Evolutionary conservation across 2,797 vertebrate genomes (phyloP).

Genomic region (Neoniphon sammara): DNA sequence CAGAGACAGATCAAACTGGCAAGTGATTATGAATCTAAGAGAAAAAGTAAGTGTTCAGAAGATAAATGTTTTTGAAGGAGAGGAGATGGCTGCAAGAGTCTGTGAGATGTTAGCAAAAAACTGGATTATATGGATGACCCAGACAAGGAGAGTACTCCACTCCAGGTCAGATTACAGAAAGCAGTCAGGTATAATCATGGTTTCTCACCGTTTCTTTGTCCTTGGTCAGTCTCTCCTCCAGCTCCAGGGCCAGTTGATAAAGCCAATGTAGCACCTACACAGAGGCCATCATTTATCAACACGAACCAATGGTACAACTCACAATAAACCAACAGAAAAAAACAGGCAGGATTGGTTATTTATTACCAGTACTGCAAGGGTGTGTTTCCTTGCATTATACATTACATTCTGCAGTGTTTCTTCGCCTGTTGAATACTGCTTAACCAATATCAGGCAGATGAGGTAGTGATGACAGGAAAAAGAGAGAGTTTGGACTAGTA

Average conservation of each 20-base stretch:
- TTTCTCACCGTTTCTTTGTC: slow-evolving; percentile 87
- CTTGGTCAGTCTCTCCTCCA: slow-evolving; percentile 93
- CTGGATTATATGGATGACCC: not conserved
- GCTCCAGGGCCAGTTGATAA: slow-evolving; percentile 92
- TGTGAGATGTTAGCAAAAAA: not conserved
- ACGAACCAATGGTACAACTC: not conserved
- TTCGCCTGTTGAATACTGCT: not conserved
- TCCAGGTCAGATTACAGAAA: too few species aligned
- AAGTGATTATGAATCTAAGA: not conserved
- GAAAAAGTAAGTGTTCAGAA: not conserved
- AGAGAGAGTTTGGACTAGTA: slow-evolving; percentile 50
- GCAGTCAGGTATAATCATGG: not conserved
- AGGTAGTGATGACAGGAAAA: not conserved
- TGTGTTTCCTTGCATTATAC: not conserved
- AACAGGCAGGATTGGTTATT: not conserved
- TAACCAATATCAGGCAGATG: not conserved
- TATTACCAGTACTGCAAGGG: not conserved
- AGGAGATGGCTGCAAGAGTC: not conserved
- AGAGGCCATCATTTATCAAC: slow-evolving; percentile 7
- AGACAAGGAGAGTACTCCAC: not conserved
- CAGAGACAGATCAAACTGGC: not conserved
- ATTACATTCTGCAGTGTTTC: too few species aligned
- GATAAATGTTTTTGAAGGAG: not conserved
- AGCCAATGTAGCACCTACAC: slow-evolving; percentile 94
- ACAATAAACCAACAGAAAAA: not conserved